Base-by-base conservation (phyloP, 1,140 invertebrate genomes). In the Linepithema humile region DNA sequence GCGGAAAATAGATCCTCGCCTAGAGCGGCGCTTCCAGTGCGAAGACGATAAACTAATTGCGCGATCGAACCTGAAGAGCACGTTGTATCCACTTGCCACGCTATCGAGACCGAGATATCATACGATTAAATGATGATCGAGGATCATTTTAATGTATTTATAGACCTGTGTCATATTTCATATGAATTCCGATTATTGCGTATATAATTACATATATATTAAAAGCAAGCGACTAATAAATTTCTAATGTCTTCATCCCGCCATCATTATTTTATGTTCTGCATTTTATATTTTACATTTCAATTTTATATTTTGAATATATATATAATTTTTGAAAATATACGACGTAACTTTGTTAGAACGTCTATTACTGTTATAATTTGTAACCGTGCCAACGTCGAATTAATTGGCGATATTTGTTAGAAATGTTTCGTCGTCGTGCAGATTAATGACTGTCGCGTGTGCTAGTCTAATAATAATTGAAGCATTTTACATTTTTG, bases 1-100 rank as follows among this genome's bases (percentile, higher is more conserved):
- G 55, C 55, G 85, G 82, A 86, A 86, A 86, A 86, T 86, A 86
- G 85, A 85, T 74, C 69, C 65, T 62, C 57, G 29, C 3, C 17
- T 73, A 80, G 32, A 72, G 50, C 50, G 10, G 62, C 26, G 67
- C 64, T 50, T 70, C 65, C 82, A 70, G 43, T 69, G 3, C 62
- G 70, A 73, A 38, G 45, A 70, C 65, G 72, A 84, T 70, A 70
- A 64, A 82, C 38, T 67, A 67, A 86, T 86, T 82, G 35, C 48
- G 57, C 70, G 62, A 86, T 86, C 60, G 50, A 70, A 73, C 62
- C 62, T 23, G 17, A 64, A 67, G 20, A 67, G 17, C 59, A 23
- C 3, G 17, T 35, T 20, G 32, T 17, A 12, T 17, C 29, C 67
- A 15, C 23, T 40, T 7, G 45, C 32, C 17, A 7, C 53, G 70